Evolutionary conservation across 2,797 vertebrate genomes (phyloP).

Genomic region (Lates japonicus): DNA sequence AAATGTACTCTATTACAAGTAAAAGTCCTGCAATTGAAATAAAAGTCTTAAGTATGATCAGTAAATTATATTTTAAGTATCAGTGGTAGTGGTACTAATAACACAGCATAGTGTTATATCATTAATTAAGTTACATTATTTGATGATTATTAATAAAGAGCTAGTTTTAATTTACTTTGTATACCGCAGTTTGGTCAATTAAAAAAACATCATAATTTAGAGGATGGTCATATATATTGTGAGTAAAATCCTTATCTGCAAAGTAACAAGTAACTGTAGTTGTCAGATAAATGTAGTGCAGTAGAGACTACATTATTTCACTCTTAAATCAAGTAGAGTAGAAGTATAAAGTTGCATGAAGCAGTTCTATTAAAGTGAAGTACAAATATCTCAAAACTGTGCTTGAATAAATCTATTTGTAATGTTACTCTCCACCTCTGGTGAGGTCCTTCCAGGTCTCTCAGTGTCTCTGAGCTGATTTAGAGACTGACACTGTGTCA

Average conservation of each 20-base stretch:
- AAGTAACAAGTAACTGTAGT: not conserved
- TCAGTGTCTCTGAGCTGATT: slow-evolving; percentile 17
- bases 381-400: not conserved
- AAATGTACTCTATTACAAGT: too few relatives aligned
- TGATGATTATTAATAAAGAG: not conserved
- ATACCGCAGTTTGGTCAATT: not conserved
- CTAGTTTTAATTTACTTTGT: not conserved
- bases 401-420: not conserved
- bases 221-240: not conserved
- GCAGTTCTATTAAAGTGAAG: not conserved
- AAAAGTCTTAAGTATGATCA: too few relatives aligned
- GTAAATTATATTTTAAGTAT: not conserved
- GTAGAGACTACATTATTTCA: not conserved
- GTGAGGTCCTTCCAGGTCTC: slow-evolving; percentile 1
- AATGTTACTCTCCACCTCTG: not conserved
- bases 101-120: not conserved
- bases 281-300: not conserved
- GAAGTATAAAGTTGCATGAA: not conserved
- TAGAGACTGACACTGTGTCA: slow-evolving; percentile 3
- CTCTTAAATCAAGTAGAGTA: not conserved
- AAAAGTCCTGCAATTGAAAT: too few relatives aligned
- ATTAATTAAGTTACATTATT: not conserved
- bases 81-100: not conserved
- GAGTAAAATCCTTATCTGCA: not conserved
- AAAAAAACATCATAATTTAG: not conserved